A percentile compares a stretch with the other conserved stretches of the same genome.
phyloP scores from a whole-genome alignment of 1,140 invertebrate genomes.

The Thaumatotibia leucotreta region DNA sequence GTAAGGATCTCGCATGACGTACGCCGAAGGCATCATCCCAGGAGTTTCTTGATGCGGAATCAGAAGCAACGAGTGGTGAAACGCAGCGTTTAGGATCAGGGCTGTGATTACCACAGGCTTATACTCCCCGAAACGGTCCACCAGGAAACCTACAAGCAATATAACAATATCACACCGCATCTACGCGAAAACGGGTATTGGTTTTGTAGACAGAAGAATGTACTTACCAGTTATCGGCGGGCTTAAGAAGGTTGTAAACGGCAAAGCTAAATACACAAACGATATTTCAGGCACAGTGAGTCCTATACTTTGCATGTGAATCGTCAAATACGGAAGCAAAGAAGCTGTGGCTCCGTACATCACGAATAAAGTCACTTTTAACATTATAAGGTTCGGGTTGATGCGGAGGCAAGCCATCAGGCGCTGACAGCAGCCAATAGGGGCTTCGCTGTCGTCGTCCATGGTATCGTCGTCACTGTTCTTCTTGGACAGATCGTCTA shows the following conservation, averaged over 20 bases:
- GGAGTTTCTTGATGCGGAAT: constrained; percentile 86
- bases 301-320: constrained; percentile 92
- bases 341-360: constrained; percentile 89
- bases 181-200: neutral
- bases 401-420: constrained; percentile 72
- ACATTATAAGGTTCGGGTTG: constrained; percentile 85
- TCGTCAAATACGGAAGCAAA: constrained; percentile 88
- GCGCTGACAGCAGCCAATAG: constrained; percentile 39
- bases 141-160: constrained; percentile 81
- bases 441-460: constrained; percentile 55
- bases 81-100: constrained; percentile 83
- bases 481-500: constrained; percentile 57
- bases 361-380: constrained; percentile 88
- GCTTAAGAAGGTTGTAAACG: constrained; percentile 87
- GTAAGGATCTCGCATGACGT: constrained; percentile 83
- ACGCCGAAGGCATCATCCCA: constrained; percentile 82
- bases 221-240: constrained; percentile 85
- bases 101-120: constrained; percentile 86
- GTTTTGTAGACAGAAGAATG: neutral
- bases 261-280: constrained; percentile 88
- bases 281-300: constrained; percentile 89
- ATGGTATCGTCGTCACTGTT: constrained; percentile 57
- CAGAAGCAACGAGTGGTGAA: constrained; percentile 84
- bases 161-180: neutral
- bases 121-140: constrained; percentile 89